Evolutionary conservation across 2,113 vertebrate species (phyloP).

Genomic region (Tricholaema leucomelas): DNA sequence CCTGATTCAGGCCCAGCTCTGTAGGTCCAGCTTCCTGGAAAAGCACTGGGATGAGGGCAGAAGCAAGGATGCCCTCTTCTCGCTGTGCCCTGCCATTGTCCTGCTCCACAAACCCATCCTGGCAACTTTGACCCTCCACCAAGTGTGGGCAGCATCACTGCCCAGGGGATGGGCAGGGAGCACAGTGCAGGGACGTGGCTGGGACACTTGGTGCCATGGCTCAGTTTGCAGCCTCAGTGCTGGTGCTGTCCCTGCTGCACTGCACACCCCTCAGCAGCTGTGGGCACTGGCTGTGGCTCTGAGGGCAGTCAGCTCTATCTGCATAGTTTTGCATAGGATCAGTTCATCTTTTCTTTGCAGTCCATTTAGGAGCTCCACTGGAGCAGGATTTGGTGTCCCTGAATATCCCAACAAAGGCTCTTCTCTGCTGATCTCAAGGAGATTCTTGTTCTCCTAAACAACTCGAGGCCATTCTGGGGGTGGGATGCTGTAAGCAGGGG

Average conservation of each 20-base stretch:
- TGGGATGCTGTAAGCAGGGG: neutral
- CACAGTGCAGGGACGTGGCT: fast-evolving
- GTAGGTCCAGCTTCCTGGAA: neutral
- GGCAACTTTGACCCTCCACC: neutral
- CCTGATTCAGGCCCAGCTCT: neutral
- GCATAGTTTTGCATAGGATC: neutral
- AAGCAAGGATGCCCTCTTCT: neutral
- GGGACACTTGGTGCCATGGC: neutral
- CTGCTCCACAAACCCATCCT: neutral
- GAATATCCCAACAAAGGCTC: neutral
- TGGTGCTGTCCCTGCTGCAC: neutral
- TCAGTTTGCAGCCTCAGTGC: neutral
- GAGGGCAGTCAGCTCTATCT: neutral
- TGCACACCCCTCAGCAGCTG: neutral
- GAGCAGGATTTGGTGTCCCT: neutral
- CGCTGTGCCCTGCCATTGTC: neutral
- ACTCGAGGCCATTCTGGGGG: neutral
- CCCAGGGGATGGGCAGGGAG: neutral
- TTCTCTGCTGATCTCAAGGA: neutral
- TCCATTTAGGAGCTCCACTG: neutral
- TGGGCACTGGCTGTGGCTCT: neutral
- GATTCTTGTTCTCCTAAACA: neutral
- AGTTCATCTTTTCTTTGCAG: neutral
- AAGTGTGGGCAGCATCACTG: neutral
- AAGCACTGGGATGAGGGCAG: neutral